A percentile compares a stretch with the other conserved stretches of the same genome.
phyloP scores from a whole-genome alignment of 2,888 invertebrate genomes.

The Nemapogon koenigi region DNA sequence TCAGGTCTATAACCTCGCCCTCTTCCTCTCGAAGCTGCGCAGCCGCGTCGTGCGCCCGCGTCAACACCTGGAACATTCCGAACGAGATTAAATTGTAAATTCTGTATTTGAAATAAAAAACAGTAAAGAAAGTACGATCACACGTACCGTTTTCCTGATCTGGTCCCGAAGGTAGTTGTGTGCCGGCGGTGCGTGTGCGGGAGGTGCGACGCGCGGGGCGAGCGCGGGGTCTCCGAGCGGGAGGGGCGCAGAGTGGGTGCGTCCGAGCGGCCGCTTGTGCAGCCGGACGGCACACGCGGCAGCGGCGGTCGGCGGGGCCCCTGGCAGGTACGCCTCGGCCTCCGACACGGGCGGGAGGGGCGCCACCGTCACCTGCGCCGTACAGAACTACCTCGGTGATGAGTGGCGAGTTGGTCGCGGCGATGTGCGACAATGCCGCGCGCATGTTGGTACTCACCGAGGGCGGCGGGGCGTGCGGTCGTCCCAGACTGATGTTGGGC shows the following conservation, averaged over 20 bases:
- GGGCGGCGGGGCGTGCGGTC: conserved; percentile 74
- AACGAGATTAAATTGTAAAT: neutral
- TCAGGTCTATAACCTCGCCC: conserved; percentile 76
- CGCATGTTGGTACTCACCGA: conserved; percentile 24
- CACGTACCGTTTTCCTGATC: conserved; percentile 78
- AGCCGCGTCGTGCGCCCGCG: conserved; percentile 71
- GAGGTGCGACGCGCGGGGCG: conserved; percentile 41
- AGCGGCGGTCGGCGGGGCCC: conserved; percentile 45
- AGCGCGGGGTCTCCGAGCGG: conserved; percentile 91
- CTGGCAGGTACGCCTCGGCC: conserved; percentile 75
- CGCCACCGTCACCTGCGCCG: conserved; percentile 18
- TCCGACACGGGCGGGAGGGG: conserved; percentile 69
- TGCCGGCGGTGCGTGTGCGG: conserved; percentile 58
- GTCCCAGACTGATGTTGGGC: conserved; percentile 95
- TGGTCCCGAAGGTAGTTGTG: conserved; percentile 79
- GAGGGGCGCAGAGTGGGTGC: conserved; percentile 93
- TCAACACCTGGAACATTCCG: conserved; percentile 53
- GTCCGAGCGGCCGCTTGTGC: conserved; percentile 81
- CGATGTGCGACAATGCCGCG: neutral
- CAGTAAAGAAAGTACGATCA: conserved; percentile 23
- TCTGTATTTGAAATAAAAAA: neutral
- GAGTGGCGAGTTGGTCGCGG: too few relatives aligned
- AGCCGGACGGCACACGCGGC: conserved; percentile 68
- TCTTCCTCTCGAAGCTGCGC: conserved; percentile 69
- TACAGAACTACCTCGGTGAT: neutral